These are phyloP conservation scores for Theocolax elegans DNA, from an alignment of 1,140 invertebrate species.

Conservation along the genomic window DNA sequence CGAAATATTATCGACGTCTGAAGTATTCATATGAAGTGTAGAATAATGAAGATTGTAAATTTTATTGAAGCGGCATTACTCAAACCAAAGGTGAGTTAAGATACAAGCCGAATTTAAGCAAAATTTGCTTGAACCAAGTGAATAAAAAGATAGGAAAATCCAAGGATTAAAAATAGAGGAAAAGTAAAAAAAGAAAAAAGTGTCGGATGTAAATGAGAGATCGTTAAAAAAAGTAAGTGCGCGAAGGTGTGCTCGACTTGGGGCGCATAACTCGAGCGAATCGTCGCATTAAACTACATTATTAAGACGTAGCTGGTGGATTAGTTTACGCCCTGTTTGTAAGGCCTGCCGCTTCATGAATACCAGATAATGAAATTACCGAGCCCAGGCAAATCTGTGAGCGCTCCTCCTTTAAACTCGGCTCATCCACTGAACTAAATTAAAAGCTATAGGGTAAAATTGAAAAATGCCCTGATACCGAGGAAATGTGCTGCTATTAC, in stretches of 20 bases:
- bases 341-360: background rate
- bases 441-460: background rate
- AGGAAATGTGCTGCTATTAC: background rate
- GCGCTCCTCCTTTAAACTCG: background rate
- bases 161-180: too few species aligned
- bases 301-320: background rate
- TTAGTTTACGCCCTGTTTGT: background rate
- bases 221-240: background rate
- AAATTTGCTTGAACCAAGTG: too few species aligned
- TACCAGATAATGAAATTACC: conserved; percentile 24
- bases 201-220: background rate
- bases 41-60: too few species aligned
- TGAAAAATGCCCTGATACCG: conserved; percentile 1
- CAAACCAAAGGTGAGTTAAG: too few species aligned
- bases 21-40: too few species aligned
- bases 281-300: background rate
- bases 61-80: too few species aligned
- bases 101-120: too few species aligned
- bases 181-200: too few species aligned
- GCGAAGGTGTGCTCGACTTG: too few species aligned
- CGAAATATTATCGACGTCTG: too few species aligned
- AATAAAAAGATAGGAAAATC: too few species aligned
- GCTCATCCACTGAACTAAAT: background rate
- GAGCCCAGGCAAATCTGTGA: background rate
- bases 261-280: background rate